Base-by-base conservation (phyloP, 92 coral and sea anemone genomes). In the Phenganax stokvisi region DNA sequence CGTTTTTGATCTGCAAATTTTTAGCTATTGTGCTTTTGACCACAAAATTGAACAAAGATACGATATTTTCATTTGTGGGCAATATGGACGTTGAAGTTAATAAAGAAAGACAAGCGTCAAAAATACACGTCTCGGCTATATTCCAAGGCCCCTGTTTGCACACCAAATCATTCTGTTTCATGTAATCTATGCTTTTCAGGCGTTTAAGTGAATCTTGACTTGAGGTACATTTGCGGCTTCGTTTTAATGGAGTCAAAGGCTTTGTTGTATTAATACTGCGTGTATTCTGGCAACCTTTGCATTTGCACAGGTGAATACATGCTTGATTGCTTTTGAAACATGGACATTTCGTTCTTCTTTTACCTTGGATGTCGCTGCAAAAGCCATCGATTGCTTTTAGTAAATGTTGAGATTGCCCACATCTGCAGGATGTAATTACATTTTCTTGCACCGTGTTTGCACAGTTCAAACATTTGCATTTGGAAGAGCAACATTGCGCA, bases 401-500 rank as follows among this genome's bases (percentile, higher is more conserved):
- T 10, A 67, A 27, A 16, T 67, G 12, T 20, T 67, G 17, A 8
- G 17, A 11, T 28, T 67, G 25, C 37, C 87, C 87, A 67, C 79
- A 84, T 27, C 84, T 71, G 60, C 87, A 84, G 57, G 77, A 69
- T 16, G 80, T 25, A 11, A 27, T 27, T 17, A 25, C 20, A 57
- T 57, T 61, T 44, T 25, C 30, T 3, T 67, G 12, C 3, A 27
- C 12, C 70, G 69, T 80, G 63, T 80, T 85, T 27, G 72, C 65
- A 69, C 87, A 85, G 10, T 85, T 78, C 7, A 79, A 61, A 56
- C 87, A 85, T 72, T 76, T 84, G 84, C 84, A 84, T 8, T 17
- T 56, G 31, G 81, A 72, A 12, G 72, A 37, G 57, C 86, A 83
- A 27, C 31, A 9, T 68, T 67, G 25, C 57, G 74, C 74, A 47